phyloP scores from a whole-genome alignment of 2,113 vertebrate species.

The Regulus satrapa region DNA sequence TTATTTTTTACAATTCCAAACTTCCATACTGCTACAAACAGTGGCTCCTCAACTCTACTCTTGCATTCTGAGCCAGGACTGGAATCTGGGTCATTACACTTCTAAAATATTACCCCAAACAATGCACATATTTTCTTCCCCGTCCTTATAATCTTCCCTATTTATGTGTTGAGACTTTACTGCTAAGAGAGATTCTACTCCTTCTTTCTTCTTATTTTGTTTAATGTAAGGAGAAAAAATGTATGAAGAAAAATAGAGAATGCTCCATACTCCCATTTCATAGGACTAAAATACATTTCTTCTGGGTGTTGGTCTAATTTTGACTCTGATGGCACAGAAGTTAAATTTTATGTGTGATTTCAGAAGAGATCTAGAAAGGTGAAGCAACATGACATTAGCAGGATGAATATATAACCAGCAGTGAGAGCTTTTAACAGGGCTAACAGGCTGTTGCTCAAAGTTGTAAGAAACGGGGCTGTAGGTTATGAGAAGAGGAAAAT shows the following conservation, averaged over 20 bases:
- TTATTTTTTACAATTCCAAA: neutral
- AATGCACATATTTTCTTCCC: neutral
- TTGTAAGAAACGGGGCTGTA: neutral
- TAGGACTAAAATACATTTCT: neutral
- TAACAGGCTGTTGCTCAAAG: neutral
- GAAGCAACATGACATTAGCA: neutral
- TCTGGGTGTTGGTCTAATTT: neutral
- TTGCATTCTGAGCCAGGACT: neutral
- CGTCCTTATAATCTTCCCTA: neutral
- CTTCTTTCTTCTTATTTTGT: neutral
- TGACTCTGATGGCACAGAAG: neutral
- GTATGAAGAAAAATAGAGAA: neutral
- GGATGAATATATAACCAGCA: neutral
- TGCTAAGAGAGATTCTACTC: neutral
- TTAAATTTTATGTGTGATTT: neutral
- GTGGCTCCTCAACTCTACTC: neutral
- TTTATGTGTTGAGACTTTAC: neutral
- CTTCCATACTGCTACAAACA: neutral
- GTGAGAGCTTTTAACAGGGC: neutral
- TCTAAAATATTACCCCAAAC: neutral
- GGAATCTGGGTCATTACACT: neutral
- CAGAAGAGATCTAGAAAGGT: neutral
- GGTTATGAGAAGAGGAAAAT: neutral
- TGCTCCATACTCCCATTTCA: neutral
- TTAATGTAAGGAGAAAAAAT: rapidly evolving